Conservation (phyloP, 2,888 invertebrate genomes). For the Prenolepis imparis region DNA sequence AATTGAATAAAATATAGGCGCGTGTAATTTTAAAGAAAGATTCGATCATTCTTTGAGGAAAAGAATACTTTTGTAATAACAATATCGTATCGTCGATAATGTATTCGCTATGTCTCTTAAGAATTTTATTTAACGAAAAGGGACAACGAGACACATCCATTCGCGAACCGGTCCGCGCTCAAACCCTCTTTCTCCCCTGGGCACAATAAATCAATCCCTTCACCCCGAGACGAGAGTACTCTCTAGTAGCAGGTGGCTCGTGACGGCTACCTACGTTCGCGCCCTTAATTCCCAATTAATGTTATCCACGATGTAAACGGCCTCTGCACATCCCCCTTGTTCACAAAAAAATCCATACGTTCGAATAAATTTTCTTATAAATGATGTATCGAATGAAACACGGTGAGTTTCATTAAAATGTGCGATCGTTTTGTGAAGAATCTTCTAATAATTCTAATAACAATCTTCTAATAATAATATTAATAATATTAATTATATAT, state of each 20-base stretch:
- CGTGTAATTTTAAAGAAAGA: background rate
- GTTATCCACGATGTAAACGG: slow-evolving; percentile 72
- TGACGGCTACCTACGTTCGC: slow-evolving; percentile 81
- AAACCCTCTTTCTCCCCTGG: slow-evolving; percentile 76
- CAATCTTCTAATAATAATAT: too few species aligned
- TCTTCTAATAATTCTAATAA: too few species aligned
- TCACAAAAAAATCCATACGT: background rate
- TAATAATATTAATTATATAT: too few species aligned
- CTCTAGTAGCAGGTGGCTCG: slow-evolving; percentile 84
- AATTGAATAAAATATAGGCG: background rate
- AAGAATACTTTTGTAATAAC: slow-evolving; percentile 26
- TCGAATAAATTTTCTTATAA: slow-evolving; percentile 1
- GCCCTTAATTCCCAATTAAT: slow-evolving; percentile 86
- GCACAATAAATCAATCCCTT: slow-evolving; percentile 85
- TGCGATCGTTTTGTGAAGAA: background rate
- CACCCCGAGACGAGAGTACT: slow-evolving; percentile 65
- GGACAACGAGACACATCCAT: slow-evolving; percentile 56
- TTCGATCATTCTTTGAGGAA: background rate
- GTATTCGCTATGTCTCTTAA: slow-evolving; percentile 60
- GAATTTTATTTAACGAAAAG: slow-evolving; percentile 71
- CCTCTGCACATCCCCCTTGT: slow-evolving; percentile 24
- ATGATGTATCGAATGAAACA: slow-evolving; percentile 11
- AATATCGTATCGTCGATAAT: slow-evolving; percentile 68
- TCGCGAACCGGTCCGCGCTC: slow-evolving; percentile 50
- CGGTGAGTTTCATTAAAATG: background rate